Percentiles rank a stretch among this genome's conserved stretches.
Conservation (phyloP, 2,888 invertebrate species). For the Euproctis similis region DNA sequence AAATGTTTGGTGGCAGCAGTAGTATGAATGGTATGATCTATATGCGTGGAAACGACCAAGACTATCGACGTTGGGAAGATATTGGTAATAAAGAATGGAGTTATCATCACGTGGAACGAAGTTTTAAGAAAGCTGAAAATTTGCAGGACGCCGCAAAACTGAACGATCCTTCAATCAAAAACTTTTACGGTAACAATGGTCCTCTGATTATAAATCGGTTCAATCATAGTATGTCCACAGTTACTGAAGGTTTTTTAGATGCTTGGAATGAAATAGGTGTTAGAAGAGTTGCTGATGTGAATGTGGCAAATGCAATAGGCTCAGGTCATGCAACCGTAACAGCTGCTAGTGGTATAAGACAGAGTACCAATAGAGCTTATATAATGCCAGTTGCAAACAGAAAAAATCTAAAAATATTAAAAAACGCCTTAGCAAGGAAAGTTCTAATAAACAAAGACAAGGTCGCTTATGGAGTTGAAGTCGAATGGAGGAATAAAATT, state of each 20-base stretch:
- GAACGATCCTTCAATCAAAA: conserved; percentile 20
- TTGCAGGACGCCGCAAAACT: conserved; percentile 32
- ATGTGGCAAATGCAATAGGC: conserved; percentile 51
- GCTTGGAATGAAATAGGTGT: conserved; percentile 64
- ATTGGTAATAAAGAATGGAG: conserved; percentile 73
- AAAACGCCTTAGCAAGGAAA: conserved; percentile 10
- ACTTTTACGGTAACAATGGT: conserved; percentile 53
- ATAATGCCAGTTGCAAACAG: conserved; percentile 31
- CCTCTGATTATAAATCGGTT: conserved; percentile 59
- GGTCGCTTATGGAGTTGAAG: conserved; percentile 14
- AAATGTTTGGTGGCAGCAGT: conserved; percentile 73
- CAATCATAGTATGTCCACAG: conserved; percentile 46
- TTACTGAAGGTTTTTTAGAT: conserved; percentile 36
- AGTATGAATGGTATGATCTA: conserved; percentile 75
- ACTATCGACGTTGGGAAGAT: conserved; percentile 72
- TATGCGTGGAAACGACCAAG: conserved; percentile 60
- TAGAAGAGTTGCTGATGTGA: conserved; percentile 43
- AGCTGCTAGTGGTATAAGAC: conserved; percentile 56
- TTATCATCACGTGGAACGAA: conserved; percentile 58
- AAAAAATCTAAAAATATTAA: conserved; percentile 12
- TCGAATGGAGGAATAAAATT: conserved; percentile 6
- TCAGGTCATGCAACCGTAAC: conserved; percentile 62
- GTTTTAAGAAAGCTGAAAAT: conserved; percentile 68
- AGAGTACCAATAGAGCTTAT: conserved; percentile 77
- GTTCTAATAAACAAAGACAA: conserved; percentile 10